These are phyloP conservation scores for Ips nitidus DNA, from an alignment of 1,140 invertebrate genomes.

Conservation along the genomic window DNA sequence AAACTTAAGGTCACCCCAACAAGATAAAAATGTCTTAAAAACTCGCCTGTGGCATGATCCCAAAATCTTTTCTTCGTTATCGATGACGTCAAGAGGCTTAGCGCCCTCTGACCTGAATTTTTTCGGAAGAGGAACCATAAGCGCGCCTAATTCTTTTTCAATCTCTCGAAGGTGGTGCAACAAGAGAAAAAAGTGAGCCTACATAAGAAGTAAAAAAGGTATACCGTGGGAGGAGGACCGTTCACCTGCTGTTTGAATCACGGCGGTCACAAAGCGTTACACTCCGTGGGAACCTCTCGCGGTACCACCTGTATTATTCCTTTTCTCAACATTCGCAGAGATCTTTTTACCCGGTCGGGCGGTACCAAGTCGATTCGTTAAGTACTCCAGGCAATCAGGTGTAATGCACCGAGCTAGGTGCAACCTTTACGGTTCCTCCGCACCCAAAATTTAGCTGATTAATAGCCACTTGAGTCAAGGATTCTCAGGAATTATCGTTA, in stretches of 20 bases:
- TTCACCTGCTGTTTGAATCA: conserved; percentile 25
- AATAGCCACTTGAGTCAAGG: not conserved
- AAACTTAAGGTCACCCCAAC: too few species aligned
- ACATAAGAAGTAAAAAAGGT: not conserved
- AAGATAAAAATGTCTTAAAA: too few species aligned
- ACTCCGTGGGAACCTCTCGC: conserved; percentile 8
- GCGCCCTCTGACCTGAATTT: too few species aligned
- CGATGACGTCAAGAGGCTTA: too few species aligned
- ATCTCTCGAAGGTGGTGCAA: too few species aligned
- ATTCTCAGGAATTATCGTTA: not conserved
- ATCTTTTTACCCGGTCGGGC: not conserved
- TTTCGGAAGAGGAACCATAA: too few species aligned
- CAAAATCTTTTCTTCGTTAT: too few species aligned
- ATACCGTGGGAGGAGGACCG: conserved; percentile 19
- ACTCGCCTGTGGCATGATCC: too few species aligned
- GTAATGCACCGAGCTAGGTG: not conserved
- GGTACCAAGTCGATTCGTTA: not conserved
- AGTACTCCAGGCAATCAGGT: not conserved
- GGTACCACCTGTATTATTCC: conserved; percentile 13
- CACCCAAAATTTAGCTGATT: not conserved
- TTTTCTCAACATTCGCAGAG: conserved; percentile 4
- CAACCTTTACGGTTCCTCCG: not conserved
- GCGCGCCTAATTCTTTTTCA: too few species aligned
- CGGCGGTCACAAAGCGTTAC: conserved; percentile 16
- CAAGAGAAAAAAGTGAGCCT: not conserved